These are phyloP conservation scores for Merluccius polli DNA, from an alignment of 2,797 vertebrate genomes.

Conservation along the genomic window DNA sequence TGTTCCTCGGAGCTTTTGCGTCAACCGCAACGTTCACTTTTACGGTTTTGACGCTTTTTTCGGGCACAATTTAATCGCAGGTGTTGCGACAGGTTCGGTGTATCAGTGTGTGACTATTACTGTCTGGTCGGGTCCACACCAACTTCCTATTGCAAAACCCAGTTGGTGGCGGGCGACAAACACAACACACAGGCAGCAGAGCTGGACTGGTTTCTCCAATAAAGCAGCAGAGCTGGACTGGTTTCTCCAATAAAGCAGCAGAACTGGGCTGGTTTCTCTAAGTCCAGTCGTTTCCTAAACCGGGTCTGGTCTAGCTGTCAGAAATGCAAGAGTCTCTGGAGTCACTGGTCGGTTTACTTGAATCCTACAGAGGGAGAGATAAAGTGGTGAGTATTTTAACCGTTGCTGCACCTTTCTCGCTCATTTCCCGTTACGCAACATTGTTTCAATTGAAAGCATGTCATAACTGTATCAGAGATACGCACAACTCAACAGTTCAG, in stretches of 20 bases:
- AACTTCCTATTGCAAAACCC: neutral
- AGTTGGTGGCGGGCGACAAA: neutral
- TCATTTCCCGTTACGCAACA: neutral
- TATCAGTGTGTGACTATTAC: neutral
- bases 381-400: conserved; percentile 81
- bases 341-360: conserved; percentile 72
- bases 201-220: too few species aligned
- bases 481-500: neutral
- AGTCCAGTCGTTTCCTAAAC: neutral
- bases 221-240: too few species aligned
- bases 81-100: neutral
- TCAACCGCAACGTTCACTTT: too few species aligned
- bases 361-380: conserved; percentile 88
- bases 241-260: too few species aligned
- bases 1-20: neutral
- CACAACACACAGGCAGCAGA: neutral
- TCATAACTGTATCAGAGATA: neutral
- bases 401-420: too few species aligned
- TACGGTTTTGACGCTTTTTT: neutral
- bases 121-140: neutral
- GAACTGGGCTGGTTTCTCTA: neutral
- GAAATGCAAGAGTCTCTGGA: conserved; percentile 73
- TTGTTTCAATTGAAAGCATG: neutral
- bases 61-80: neutral
- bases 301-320: neutral